These are phyloP conservation scores for Phycodurus eques DNA, from an alignment of 2,113 vertebrate genomes.

Conservation along the genomic window DNA sequence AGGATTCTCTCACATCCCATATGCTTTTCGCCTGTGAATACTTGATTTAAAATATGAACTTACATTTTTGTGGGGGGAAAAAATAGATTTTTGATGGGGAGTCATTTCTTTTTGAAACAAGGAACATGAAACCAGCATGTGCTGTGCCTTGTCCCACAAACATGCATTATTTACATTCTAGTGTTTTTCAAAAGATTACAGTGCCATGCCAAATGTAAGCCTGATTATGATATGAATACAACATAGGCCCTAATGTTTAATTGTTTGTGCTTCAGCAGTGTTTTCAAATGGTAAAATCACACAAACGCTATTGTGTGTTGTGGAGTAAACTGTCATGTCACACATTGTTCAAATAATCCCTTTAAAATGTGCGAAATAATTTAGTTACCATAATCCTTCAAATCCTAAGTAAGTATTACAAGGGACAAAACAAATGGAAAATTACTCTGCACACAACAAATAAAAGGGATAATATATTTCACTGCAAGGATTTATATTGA, in stretches of 20 bases:
- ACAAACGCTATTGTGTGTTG: slow-evolving; percentile 44
- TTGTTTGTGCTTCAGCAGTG: slow-evolving; percentile 34
- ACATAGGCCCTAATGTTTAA: slow-evolving; percentile 24
- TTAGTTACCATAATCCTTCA: slow-evolving; percentile 60
- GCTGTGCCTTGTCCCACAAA: background rate
- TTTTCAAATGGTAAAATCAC: slow-evolving; percentile 51
- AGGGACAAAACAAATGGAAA: slow-evolving; percentile 52
- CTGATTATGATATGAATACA: slow-evolving; percentile 42
- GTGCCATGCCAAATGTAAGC: slow-evolving; percentile 31
- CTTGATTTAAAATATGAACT: slow-evolving; percentile 7
- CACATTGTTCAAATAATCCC: slow-evolving; percentile 67
- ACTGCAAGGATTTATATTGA: slow-evolving; percentile 64
- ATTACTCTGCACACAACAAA: slow-evolving; percentile 63
- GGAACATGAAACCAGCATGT: background rate
- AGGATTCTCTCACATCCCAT: slow-evolving; percentile 62
- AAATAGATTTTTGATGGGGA: too few species aligned
- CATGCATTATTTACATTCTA: background rate
- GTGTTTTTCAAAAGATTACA: background rate
- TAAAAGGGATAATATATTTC: slow-evolving; percentile 52
- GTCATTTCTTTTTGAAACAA: background rate
- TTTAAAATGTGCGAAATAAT: slow-evolving; percentile 70
- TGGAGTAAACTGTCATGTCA: slow-evolving; percentile 38
- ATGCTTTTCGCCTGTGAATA: slow-evolving; percentile 48
- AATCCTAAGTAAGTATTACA: slow-evolving; percentile 59
- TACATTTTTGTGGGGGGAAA: background rate